Conservation (phyloP, 2,888 invertebrate species). For the Oligia latruncula region DNA sequence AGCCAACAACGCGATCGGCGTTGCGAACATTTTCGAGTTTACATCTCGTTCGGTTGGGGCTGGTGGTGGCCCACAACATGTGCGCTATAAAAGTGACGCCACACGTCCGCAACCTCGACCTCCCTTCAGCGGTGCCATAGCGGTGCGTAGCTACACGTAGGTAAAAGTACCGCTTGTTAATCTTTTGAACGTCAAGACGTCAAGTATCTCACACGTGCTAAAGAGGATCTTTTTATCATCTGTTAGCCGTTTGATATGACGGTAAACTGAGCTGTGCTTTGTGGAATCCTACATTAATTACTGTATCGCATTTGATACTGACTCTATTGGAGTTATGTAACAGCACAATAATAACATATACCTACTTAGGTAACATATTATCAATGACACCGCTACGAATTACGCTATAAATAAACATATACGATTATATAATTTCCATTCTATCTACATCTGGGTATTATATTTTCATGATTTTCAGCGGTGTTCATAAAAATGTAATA, state of each 20-base stretch:
- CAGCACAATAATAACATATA: conserved; percentile 1
- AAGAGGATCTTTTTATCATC: conserved; percentile 29
- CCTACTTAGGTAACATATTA: conserved; percentile 13
- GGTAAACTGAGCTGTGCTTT: background rate
- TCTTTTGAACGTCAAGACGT: conserved; percentile 45
- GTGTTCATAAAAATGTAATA: conserved; percentile 80
- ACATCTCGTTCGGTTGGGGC: conserved; percentile 78
- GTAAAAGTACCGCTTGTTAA: conserved; percentile 54
- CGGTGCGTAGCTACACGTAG: conserved; percentile 33
- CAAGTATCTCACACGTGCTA: conserved; percentile 11
- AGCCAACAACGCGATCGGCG: conserved; percentile 79
- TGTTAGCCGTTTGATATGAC: conserved; percentile 2
- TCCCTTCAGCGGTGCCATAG: conserved; percentile 46
- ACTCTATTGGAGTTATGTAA: background rate
- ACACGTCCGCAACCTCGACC: conserved; percentile 74
- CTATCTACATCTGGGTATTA: conserved; percentile 63
- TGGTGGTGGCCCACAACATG: conserved; percentile 78
- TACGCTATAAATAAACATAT: conserved; percentile 38
- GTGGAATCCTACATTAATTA: background rate
- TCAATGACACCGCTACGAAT: conserved; percentile 15
- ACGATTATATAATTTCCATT: conserved; percentile 65
- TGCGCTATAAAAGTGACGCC: conserved; percentile 79
- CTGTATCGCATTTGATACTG: background rate
- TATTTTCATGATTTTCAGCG: conserved; percentile 69
- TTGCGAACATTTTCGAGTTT: conserved; percentile 84